A percentile compares a stretch with the other conserved stretches of the same genome.
Conservation (phyloP, 2,797 vertebrate species). For the Rhinichthys osculus region DNA sequence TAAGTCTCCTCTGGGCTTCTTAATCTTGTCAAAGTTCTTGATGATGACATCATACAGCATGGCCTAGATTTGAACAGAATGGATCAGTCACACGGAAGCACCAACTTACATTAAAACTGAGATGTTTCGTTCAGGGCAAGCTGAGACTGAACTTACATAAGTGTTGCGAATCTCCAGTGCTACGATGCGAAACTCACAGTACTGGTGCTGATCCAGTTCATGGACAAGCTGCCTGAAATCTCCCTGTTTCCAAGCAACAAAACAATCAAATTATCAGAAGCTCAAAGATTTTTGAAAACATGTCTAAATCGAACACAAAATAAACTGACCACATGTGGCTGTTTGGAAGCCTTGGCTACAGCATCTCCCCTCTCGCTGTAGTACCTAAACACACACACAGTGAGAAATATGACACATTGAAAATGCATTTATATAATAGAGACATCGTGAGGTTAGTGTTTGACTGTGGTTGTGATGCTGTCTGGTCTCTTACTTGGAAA, state of each 20-base stretch:
- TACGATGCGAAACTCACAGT: slow-evolving; percentile 84
- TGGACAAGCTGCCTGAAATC: slow-evolving; percentile 90
- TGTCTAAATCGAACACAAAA: not conserved
- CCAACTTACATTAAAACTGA: not conserved
- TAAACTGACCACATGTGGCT: slow-evolving; percentile 87
- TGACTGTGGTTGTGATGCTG: not conserved
- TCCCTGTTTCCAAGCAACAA: slow-evolving; percentile 73
- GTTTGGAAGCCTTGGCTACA: slow-evolving; percentile 89
- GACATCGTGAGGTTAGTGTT: not conserved
- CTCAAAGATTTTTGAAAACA: not conserved
- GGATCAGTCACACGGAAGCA: not conserved
- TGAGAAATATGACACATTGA: not conserved
- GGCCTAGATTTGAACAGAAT: slow-evolving; percentile 74
- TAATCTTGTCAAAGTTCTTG: slow-evolving; percentile 94
- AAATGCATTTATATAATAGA: not conserved
- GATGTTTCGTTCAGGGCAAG: slow-evolving; percentile 16
- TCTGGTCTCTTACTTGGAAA: slow-evolving; percentile 83
- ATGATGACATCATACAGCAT: slow-evolving; percentile 86
- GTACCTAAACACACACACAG: slow-evolving; percentile 77
- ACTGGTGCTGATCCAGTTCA: slow-evolving; percentile 87
- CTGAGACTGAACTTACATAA: slow-evolving; percentile 78
- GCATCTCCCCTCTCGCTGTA: slow-evolving; percentile 90
- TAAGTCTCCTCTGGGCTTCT: slow-evolving; percentile 88
- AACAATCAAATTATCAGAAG: not conserved
- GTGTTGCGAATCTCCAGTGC: slow-evolving; percentile 86